Percentiles rank a stretch among this genome's conserved stretches.
Conservation (phyloP, 2,888 invertebrate genomes). For the Melinopterus prodromus region DNA sequence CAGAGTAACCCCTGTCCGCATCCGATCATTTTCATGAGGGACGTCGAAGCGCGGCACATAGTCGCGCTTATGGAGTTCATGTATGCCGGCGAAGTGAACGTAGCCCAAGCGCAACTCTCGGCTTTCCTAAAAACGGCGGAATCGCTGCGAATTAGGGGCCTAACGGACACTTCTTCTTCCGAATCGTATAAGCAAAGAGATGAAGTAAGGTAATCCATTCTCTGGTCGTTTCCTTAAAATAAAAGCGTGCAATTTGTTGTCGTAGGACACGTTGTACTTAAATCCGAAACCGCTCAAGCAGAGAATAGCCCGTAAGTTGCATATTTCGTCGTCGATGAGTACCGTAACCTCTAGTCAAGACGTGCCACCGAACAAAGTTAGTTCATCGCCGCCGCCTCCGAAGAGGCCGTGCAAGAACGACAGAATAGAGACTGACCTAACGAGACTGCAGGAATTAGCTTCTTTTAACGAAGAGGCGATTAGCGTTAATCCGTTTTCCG, state of each 20-base stretch:
- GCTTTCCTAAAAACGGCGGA: slow-evolving; percentile 81
- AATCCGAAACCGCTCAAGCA: slow-evolving; percentile 47
- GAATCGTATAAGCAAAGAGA: slow-evolving; percentile 59
- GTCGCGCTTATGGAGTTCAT: slow-evolving; percentile 83
- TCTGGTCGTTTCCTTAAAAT: not conserved
- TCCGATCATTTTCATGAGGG: slow-evolving; percentile 85
- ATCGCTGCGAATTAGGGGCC: slow-evolving; percentile 79
- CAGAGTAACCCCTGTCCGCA: slow-evolving; percentile 87
- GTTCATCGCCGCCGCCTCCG: slow-evolving; percentile 48
- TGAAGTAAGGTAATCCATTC: slow-evolving; percentile 54
- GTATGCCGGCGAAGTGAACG: slow-evolving; percentile 87
- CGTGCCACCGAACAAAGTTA: slow-evolving; percentile 40
- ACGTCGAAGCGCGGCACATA: slow-evolving; percentile 81
- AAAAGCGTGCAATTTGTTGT: slow-evolving; percentile 15
- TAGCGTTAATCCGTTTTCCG: slow-evolving; percentile 54
- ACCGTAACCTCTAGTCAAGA: slow-evolving; percentile 59
- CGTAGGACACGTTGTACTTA: slow-evolving; percentile 49
- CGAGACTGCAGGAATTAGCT: slow-evolving; percentile 44
- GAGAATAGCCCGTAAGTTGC: slow-evolving; percentile 33
- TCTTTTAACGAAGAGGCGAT: slow-evolving; percentile 46
- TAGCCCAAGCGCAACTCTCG: slow-evolving; percentile 79
- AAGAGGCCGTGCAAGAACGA: slow-evolving; percentile 53
- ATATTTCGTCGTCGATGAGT: slow-evolving; percentile 53
- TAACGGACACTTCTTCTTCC: slow-evolving; percentile 71
- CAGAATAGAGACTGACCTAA: slow-evolving; percentile 49